Conservation (phyloP, 92 coral and sea anemone species). For the Porites lobata region DNA sequence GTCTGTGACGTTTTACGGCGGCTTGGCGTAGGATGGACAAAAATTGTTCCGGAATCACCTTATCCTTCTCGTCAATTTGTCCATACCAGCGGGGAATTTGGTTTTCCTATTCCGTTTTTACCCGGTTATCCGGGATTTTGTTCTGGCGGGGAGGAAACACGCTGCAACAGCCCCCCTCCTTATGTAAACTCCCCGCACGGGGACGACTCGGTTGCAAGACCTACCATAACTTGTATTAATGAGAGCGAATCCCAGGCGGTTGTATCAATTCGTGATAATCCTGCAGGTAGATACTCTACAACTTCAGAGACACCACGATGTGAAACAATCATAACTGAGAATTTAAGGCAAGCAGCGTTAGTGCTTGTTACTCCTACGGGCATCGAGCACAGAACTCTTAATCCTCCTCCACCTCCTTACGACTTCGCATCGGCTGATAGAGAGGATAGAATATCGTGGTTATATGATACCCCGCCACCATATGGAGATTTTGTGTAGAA, state of each 20-base stretch:
- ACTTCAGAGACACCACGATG: background rate
- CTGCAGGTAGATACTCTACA: background rate
- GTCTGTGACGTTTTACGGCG: conserved; percentile 35
- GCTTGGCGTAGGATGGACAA: conserved; percentile 42
- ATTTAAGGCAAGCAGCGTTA: background rate
- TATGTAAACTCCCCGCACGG: conserved; percentile 1
- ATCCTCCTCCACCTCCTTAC: conserved; percentile 42
- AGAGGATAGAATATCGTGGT: conserved; percentile 4
- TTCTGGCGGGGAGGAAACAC: background rate
- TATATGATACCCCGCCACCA: conserved; percentile 35
- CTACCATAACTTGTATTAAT: background rate
- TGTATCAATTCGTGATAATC: background rate
- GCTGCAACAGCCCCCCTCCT: conserved; percentile 18
- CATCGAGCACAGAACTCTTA: conserved; percentile 6
- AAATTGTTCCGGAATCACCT: background rate
- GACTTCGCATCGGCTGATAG: background rate
- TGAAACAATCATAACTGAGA: background rate
- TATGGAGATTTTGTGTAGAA: conserved; percentile 27
- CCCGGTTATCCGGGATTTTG: conserved; percentile 50
- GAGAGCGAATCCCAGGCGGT: background rate
- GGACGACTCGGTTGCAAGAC: background rate
- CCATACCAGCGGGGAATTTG: conserved; percentile 4
- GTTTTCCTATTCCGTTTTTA: conserved; percentile 24
- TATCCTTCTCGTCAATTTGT: background rate
- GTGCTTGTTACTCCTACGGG: background rate